Percentiles rank a stretch among this genome's conserved stretches.
Evolutionary conservation across 2,113 vertebrate species (phyloP).

Genomic region (Mus spicilegus): DNA sequence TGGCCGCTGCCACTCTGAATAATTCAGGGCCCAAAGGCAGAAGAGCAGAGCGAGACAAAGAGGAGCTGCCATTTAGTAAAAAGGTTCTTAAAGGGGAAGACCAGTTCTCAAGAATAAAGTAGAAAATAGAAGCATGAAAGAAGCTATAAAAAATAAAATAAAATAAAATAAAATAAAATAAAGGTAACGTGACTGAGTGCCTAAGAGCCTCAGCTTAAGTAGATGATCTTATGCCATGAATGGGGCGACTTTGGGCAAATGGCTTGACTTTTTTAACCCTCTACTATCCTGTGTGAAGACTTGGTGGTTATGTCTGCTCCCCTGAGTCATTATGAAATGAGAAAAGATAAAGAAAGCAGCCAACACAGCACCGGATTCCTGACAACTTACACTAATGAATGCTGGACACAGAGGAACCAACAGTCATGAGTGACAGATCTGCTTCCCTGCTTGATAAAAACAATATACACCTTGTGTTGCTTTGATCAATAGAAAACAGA

Average conservation of each 20-base stretch:
- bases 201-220: background rate
- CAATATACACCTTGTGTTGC: background rate
- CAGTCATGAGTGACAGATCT: background rate
- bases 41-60: background rate
- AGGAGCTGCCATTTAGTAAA: background rate
- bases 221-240: background rate
- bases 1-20: background rate
- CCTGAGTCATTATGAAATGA: background rate
- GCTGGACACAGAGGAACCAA: background rate
- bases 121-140: background rate
- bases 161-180: no score
- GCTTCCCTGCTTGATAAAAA: slow-evolving; percentile 16
- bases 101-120: background rate
- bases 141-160: background rate
- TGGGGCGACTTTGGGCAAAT: background rate
- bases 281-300: background rate
- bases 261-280: background rate
- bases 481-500: background rate
- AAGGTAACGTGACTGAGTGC: background rate
- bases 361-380: background rate
- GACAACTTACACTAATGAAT: background rate
- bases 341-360: background rate
- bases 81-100: slow-evolving; percentile 3
- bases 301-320: background rate
- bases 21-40: background rate